phyloP scores from a whole-genome alignment of 2,888 invertebrate species.

The Cheilosia vulpina region DNA sequence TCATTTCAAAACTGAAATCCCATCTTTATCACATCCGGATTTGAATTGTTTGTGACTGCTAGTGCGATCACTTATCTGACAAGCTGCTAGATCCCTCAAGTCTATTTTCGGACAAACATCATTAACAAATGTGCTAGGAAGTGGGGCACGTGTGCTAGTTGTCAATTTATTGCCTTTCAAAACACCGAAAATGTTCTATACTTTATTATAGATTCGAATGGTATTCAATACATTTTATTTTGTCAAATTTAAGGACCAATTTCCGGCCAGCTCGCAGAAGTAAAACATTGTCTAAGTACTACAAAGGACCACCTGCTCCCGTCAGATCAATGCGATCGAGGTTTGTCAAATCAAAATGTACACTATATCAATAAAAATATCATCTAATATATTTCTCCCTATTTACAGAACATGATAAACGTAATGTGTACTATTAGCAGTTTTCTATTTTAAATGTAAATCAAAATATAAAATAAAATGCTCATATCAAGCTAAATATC shows the following conservation, averaged over 20 bases:
- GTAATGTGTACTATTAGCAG: background rate
- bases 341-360: constrained; percentile 32
- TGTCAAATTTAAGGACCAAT: constrained; percentile 6
- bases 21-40: too few species aligned
- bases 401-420: constrained; percentile 53
- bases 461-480: constrained; percentile 4
- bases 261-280: constrained; percentile 81
- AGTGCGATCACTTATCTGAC: too few species aligned
- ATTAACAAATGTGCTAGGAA: too few species aligned
- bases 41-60: too few species aligned
- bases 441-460: background rate
- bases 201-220: background rate
- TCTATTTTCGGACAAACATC: too few species aligned
- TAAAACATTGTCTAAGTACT: constrained; percentile 82
- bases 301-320: constrained; percentile 78
- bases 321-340: constrained; percentile 61
- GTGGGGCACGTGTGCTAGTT: too few species aligned
- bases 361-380: background rate
- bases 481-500: constrained; percentile 36
- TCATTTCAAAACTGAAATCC: too few species aligned
- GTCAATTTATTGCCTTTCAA: too few species aligned
- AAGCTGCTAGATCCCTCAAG: too few species aligned
- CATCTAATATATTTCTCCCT: background rate
- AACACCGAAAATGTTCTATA: too few species aligned
- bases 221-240: background rate